Conservation (phyloP, 2,888 invertebrate species). For the Stenichneumon culpator region DNA sequence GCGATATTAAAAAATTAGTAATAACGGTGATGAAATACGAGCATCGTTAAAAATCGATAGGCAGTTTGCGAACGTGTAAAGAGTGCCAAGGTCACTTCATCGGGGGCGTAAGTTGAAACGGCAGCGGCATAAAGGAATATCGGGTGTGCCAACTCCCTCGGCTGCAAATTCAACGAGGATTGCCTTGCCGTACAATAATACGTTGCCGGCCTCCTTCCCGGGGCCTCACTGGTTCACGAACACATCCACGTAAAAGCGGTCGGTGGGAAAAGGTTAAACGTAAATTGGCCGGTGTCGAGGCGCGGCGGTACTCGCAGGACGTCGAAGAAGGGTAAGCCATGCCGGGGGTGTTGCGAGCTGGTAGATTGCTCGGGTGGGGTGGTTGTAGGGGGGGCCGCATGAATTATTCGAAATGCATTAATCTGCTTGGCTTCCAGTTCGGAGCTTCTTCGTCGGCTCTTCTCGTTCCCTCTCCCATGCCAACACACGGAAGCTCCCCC, state of each 20-base stretch:
- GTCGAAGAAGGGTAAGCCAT: neutral
- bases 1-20: neutral
- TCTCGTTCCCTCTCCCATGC: slow-evolving; percentile 23
- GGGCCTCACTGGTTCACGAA: slow-evolving; percentile 4
- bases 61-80: neutral
- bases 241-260: slow-evolving; percentile 46
- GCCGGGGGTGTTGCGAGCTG: slow-evolving; percentile 1
- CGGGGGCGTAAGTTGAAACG: neutral
- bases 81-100: slow-evolving; percentile 48
- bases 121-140: slow-evolving; percentile 25
- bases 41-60: neutral
- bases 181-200: slow-evolving; percentile 6
- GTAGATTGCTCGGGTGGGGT: slow-evolving; percentile 45
- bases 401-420: slow-evolving; percentile 80
- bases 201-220: neutral
- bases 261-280: slow-evolving; percentile 57
- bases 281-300: slow-evolving; percentile 67
- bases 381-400: slow-evolving; percentile 65
- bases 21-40: neutral
- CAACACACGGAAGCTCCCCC: neutral
- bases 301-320: slow-evolving; percentile 15
- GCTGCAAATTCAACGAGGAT: slow-evolving; percentile 6
- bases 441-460: slow-evolving; percentile 49
- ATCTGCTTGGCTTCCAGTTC: slow-evolving; percentile 76
- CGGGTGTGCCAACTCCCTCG: slow-evolving; percentile 22